Base-by-base conservation (phyloP, 2,888 invertebrate genomes). In the Dynastes hyllus region DNA sequence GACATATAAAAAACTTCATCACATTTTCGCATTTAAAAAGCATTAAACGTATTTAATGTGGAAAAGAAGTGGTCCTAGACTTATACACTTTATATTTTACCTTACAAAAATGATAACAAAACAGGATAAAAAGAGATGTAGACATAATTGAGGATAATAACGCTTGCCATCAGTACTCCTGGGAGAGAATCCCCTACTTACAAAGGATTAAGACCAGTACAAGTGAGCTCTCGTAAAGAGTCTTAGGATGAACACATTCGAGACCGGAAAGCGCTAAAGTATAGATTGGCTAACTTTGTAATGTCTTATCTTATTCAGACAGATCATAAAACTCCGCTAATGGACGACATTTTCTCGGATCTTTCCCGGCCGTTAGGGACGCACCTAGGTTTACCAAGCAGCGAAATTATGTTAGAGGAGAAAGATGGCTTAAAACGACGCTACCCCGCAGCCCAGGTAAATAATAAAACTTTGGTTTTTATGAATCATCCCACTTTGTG, bases 221-320 rank as follows among this genome's bases (percentile, higher is more conserved):
- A 83, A 84, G 83, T 80, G 81, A 80, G 81, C 80, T 79, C 82
- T 83, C 83, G 84, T 85, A 85, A 86, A 86, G 83, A 83, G 83
- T 81, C 82, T 84, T 82, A 82, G 80, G 77, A 81, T 83, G 75
- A 67, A 77, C 77, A 84, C 83, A 81, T 81, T 78, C 70, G 76
- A 81, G 83, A 81, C 82, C 83, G 81, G 79, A 82, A 84, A 85
- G 85, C 84, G 84, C 83, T 86, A 85, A 88, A 87, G 87, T 87
- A 88, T 88, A 88, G 87, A 88, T 88, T 88, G 88, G 85, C 86
- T 86, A 88, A 88, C 87, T 88, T 88, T 87, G 87, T 88, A 88
- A 88, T 88, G 87, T 86, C 86, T 86, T 86, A 86, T 86, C 87
- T 87, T 85, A 86, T 87, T 85, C 86, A 85, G 85, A 85, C 86